Base-by-base conservation (phyloP, 2,888 invertebrate genomes). In the Drosophila borborema region DNA sequence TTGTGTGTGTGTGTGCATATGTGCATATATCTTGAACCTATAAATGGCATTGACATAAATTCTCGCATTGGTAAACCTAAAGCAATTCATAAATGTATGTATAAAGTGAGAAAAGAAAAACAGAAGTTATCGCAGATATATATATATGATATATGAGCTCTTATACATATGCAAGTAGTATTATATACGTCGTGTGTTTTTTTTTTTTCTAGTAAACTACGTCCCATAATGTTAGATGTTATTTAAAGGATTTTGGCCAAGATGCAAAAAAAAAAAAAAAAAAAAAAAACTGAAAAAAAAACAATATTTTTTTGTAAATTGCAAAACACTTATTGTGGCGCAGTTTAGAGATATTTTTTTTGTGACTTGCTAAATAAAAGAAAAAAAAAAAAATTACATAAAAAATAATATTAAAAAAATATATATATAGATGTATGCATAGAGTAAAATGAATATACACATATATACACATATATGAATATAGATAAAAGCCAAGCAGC, bases 161-260 rank as follows among this genome's bases (percentile, higher is more conserved):
- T 77, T 64, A 77, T 66, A 64, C 68, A 72, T 67, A 69, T 61
- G 54, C 58, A 74, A 48, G 55, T 58, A 65, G 60, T 71, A 62
- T 63, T 73, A 67, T 62, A 78, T 71, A 67, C 56, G 60, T 60
- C 40, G 20, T 51, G 23, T 20, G 23, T 23, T 73, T 76, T 77
- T 77, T 20, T 20, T 77, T 69, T 74, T 61, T 48, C 75, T 77
- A 79, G 76, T 74, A 70, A 80, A 43, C 72, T 76, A 80, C 73
- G 69, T 82, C 64, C 67, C 64, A 77, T 64, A 82, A 62, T 78
- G 38, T 67, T 63, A 74, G 51, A 64, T 59, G 64, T 46, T 64
- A 69, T 45, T 54, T 40, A 63, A 61, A 2, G 23, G 63, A 74
- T 65, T 77, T 77, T 82, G 86, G 86, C 81, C 81, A 83, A 49